These are phyloP conservation scores for Rotaria sp. DNA, from an alignment of 2,888 invertebrate genomes.

Conservation along the genomic window DNA sequence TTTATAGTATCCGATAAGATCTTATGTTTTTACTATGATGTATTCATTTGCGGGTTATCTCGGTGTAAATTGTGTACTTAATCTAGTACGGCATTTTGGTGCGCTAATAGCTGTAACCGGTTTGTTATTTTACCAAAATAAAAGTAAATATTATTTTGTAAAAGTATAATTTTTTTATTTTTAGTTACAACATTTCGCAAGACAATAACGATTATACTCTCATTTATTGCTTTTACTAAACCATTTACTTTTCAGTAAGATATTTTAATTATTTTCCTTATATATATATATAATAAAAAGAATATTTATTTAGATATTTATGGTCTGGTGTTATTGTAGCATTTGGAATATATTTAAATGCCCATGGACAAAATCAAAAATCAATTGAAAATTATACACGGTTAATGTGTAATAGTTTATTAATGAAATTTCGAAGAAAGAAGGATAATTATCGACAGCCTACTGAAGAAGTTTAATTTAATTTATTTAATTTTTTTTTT, in stretches of 20 bases:
- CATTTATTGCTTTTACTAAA: constrained; percentile 84
- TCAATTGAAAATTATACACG: background rate
- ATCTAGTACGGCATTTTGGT: constrained; percentile 76
- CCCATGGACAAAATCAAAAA: constrained; percentile 69
- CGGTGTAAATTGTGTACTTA: constrained; percentile 83
- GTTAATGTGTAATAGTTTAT: background rate
- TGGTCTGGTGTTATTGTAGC: constrained; percentile 83
- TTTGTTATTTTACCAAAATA: background rate
- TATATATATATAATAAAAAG: too few species aligned
- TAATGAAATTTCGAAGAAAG: background rate
- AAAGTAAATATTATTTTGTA: background rate
- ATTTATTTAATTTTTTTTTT: background rate
- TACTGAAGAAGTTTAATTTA: background rate
- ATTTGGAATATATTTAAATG: constrained; percentile 81
- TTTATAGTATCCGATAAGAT: constrained; percentile 1
- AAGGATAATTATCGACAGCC: background rate
- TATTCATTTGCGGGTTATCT: constrained; percentile 82
- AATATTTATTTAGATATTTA: constrained; percentile 17
- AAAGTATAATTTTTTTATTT: background rate
- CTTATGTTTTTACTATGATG: constrained; percentile 57
- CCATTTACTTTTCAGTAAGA: constrained; percentile 77
- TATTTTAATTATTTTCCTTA: background rate
- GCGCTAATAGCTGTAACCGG: constrained; percentile 71
- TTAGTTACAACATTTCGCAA: constrained; percentile 65
- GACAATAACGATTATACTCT: constrained; percentile 80